Percentiles rank a stretch among this genome's conserved stretches.
Conservation (phyloP, 2,797 vertebrate species). For the Gephyroberyx darwinii region DNA sequence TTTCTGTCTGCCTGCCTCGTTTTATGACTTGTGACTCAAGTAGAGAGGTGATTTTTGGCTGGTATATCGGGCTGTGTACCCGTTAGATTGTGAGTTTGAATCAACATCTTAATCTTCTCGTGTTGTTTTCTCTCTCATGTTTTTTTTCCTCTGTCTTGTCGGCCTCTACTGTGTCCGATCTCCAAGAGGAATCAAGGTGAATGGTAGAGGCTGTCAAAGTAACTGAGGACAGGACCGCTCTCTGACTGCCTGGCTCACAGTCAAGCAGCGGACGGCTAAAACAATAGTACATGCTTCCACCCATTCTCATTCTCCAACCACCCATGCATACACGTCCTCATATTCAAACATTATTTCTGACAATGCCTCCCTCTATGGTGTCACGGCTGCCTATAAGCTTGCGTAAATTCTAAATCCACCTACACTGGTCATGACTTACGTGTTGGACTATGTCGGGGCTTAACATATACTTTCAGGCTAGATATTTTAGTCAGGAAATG, state of each 20-base stretch:
- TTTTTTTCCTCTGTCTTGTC: background rate
- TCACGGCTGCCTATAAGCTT: background rate
- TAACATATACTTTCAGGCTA: background rate
- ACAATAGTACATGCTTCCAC: background rate
- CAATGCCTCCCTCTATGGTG: slow-evolving; percentile 13
- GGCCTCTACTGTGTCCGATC: background rate
- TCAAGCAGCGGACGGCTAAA: background rate
- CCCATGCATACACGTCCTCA: background rate
- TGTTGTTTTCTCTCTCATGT: background rate
- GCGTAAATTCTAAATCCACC: background rate
- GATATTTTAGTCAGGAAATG: slow-evolving; percentile 4
- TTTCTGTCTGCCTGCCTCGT: background rate
- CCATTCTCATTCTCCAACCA: background rate
- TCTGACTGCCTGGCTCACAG: background rate
- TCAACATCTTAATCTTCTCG: background rate
- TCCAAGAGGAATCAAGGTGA: background rate
- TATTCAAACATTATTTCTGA: background rate
- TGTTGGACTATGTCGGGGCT: background rate
- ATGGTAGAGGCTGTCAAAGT: background rate
- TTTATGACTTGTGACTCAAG: background rate
- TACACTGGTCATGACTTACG: background rate
- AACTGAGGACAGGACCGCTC: background rate
- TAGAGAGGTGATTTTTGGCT: background rate
- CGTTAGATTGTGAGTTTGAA: background rate
- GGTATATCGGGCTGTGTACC: background rate